Conservation (phyloP, 2,888 invertebrate species). For the Antheraea assamensis region DNA sequence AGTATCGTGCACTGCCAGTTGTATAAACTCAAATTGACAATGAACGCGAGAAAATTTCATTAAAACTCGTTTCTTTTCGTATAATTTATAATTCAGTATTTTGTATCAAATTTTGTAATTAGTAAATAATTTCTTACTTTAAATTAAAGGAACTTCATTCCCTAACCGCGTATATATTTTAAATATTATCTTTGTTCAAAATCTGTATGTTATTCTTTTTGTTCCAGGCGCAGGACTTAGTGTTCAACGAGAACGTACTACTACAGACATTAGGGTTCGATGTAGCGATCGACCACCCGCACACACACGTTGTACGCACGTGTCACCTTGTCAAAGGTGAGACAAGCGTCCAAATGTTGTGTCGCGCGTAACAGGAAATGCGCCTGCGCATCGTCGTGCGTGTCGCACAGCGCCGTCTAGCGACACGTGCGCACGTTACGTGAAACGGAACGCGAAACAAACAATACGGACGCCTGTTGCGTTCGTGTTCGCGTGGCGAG, state of each 20-base stretch:
- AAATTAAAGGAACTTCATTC: too few species aligned
- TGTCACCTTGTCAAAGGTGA: slow-evolving; percentile 97
- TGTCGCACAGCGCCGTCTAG: too few species aligned
- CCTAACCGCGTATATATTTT: neutral
- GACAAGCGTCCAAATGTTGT: slow-evolving; percentile 54
- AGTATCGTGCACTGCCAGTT: too few species aligned
- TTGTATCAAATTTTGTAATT: too few species aligned
- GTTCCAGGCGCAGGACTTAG: slow-evolving; percentile 93
- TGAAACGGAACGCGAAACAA: slow-evolving; percentile 18
- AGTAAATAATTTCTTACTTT: too few species aligned
- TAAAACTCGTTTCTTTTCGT: too few species aligned
- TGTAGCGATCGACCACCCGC: slow-evolving; percentile 98
- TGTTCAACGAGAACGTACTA: slow-evolving; percentile 97
- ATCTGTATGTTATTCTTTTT: slow-evolving; percentile 20
- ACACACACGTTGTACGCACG: slow-evolving; percentile 97
- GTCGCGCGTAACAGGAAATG: slow-evolving; percentile 26
- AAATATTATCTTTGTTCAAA: neutral
- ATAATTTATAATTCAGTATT: too few species aligned
- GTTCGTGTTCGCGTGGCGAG: slow-evolving; percentile 26
- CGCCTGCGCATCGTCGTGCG: slow-evolving; percentile 19
- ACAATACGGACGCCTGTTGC: slow-evolving; percentile 24
- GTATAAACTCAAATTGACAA: too few species aligned
- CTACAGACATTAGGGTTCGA: slow-evolving; percentile 99
- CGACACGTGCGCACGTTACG: slow-evolving; percentile 6
- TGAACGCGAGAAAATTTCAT: too few species aligned